A percentile compares a stretch with the other conserved stretches of the same genome.
These are phyloP conservation scores for Parnassius glacialis DNA, from an alignment of 2,888 invertebrate genomes.

Conservation along the genomic window DNA sequence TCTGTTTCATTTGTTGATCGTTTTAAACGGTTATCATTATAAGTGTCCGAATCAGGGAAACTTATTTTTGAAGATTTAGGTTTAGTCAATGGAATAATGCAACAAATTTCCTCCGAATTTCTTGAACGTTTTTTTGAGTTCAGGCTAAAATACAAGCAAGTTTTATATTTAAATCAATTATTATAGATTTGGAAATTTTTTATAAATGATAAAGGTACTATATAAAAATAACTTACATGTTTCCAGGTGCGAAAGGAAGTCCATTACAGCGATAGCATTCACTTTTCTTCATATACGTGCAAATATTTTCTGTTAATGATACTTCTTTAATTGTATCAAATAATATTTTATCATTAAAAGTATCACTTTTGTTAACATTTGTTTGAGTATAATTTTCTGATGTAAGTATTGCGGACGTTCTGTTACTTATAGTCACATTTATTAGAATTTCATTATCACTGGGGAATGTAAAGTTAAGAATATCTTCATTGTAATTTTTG, in stretches of 20 bases:
- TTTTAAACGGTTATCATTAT: constrained; percentile 38
- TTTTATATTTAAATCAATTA: too few species aligned
- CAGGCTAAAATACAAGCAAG: constrained; percentile 8
- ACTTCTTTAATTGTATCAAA: constrained; percentile 32
- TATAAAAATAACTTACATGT: constrained; percentile 35
- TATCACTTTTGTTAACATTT: constrained; percentile 25
- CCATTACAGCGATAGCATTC: constrained; percentile 53
- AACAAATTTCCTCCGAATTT: constrained; percentile 45
- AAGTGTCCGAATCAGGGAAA: constrained; percentile 37
- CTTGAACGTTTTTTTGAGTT: constrained; percentile 7
- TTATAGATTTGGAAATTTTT: too few species aligned
- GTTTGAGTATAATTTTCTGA: constrained; percentile 17
- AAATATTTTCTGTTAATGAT: constrained; percentile 48
- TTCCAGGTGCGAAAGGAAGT: constrained; percentile 40
- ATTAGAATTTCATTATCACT: constrained; percentile 26
- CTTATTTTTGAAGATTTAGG: constrained; percentile 36
- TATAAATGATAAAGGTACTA: not conserved
- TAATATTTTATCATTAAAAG: constrained; percentile 33
- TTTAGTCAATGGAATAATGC: constrained; percentile 47
- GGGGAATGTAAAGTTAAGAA: constrained; percentile 50
- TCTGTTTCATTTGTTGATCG: constrained; percentile 41
- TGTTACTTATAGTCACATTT: constrained; percentile 6
- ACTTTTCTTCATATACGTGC: constrained; percentile 50
- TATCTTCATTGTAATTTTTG: constrained; percentile 35
- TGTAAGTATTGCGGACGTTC: not conserved